phyloP scores from a whole-genome alignment of 2,113 vertebrate genomes.

The Caranx melampygus region DNA sequence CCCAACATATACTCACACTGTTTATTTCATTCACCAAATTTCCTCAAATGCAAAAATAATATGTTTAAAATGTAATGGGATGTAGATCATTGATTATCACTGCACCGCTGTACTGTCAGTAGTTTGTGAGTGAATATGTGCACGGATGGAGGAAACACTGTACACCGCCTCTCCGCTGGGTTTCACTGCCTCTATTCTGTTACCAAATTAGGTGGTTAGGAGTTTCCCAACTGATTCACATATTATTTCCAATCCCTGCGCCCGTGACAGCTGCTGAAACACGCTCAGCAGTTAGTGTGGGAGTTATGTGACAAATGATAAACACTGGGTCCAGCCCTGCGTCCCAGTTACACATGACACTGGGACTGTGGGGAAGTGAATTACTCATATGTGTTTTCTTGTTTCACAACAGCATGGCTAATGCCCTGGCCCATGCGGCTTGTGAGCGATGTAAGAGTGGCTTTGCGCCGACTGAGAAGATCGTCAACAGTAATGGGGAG shows the following conservation, averaged over 20 bases:
- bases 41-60: background rate
- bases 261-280: slow-evolving; percentile 46
- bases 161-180: background rate
- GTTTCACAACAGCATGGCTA: slow-evolving; percentile 92
- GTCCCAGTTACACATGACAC: slow-evolving; percentile 3
- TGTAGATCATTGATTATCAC: too few species aligned
- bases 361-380: background rate
- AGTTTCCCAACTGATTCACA: slow-evolving; percentile 22
- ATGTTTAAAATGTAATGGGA: background rate
- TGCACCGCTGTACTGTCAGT: background rate
- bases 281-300: slow-evolving; percentile 9
- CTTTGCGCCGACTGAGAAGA: slow-evolving; percentile 94
- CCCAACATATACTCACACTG: background rate
- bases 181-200: background rate
- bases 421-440: slow-evolving; percentile 93
- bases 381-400: slow-evolving; percentile 28
- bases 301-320: slow-evolving; percentile 50
- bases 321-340: slow-evolving; percentile 23
- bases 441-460: slow-evolving; percentile 94
- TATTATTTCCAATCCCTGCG: slow-evolving; percentile 36
- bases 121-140: background rate
- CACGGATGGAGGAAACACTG: background rate
- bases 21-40: background rate
- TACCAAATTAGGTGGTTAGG: slow-evolving; percentile 65
- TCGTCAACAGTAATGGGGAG: slow-evolving; percentile 97